A percentile compares a stretch with the other conserved stretches of the same genome.
These are phyloP conservation scores for Oreotrochilus melanogaster DNA, from an alignment of 2,113 vertebrate genomes.

Conservation along the genomic window DNA sequence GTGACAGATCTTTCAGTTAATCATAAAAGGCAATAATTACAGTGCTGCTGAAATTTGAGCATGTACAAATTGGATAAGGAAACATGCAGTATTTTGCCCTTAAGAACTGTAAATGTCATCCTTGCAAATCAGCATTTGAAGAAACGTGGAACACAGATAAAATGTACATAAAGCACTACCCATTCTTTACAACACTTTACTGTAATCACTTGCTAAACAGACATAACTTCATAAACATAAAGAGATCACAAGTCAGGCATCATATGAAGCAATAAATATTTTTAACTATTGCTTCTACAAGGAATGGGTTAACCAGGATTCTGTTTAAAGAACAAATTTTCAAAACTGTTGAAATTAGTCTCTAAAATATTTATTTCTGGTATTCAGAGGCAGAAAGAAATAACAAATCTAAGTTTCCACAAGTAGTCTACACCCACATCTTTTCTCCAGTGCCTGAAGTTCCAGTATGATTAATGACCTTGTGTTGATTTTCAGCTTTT, in stretches of 20 bases:
- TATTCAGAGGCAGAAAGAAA: not conserved
- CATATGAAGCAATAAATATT: rapidly evolving
- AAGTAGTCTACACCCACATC: not conserved
- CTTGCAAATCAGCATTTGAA: not conserved
- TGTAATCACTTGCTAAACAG: not conserved
- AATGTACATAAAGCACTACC: not conserved
- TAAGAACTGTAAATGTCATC: not conserved
- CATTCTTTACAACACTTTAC: rapidly evolving
- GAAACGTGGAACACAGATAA: rapidly evolving
- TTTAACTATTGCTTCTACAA: not conserved
- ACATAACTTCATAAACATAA: not conserved
- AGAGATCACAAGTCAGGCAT: not conserved
- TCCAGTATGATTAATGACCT: not conserved
- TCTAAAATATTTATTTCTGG: not conserved
- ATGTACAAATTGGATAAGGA: not conserved
- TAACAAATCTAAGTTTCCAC: not conserved
- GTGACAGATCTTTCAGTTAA: not conserved
- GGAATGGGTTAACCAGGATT: not conserved
- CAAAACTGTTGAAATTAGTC: not conserved
- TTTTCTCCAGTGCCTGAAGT: not conserved
- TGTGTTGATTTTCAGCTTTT: not conserved
- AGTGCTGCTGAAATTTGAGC: not conserved
- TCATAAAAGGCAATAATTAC: not conserved
- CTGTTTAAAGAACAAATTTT: not conserved
- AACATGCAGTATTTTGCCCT: not conserved